Evolutionary conservation across 92 coral and sea anemone genomes (phyloP).

Genomic region (Zoanthus solanderi): DNA sequence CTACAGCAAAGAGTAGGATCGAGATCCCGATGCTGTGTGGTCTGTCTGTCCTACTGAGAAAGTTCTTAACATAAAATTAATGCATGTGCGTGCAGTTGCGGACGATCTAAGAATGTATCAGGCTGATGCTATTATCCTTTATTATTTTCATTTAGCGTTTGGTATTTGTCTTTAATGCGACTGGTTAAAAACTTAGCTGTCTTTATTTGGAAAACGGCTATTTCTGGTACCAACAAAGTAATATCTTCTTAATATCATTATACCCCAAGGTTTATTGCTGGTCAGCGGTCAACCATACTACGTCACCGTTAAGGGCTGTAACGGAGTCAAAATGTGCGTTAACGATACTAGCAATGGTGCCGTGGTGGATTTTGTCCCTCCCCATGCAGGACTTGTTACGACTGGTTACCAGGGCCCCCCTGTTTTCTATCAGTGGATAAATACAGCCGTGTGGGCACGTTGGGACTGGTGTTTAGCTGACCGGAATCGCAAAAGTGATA

Average conservation of each 20-base stretch:
- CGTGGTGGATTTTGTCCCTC: conserved; percentile 92
- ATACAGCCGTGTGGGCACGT: conserved; percentile 96
- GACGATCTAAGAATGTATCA: too few relatives aligned
- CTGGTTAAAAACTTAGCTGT: too few relatives aligned
- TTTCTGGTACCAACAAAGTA: too few relatives aligned
- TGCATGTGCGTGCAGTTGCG: too few relatives aligned
- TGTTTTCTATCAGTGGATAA: conserved; percentile 89
- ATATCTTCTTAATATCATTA: background rate
- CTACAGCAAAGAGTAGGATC: too few relatives aligned
- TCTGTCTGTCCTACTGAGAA: too few relatives aligned
- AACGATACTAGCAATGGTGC: conserved; percentile 97
- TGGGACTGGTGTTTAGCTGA: conserved; percentile 98
- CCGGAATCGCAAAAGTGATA: conserved; percentile 53
- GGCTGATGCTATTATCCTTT: too few relatives aligned
- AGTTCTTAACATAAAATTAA: too few relatives aligned
- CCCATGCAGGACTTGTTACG: conserved; percentile 82
- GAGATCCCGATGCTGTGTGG: too few relatives aligned
- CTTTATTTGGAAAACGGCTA: too few relatives aligned
- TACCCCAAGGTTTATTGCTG: conserved; percentile 69
- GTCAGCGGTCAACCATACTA: conserved; percentile 85
- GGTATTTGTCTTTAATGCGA: too few relatives aligned
- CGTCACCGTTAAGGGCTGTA: conserved; percentile 92
- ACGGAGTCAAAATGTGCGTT: conserved; percentile 93
- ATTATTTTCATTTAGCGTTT: too few relatives aligned
- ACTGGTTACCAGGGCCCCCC: conserved; percentile 89